Evolutionary conservation across 2,888 invertebrate species (phyloP).

Genomic region (Oxycera nigricornis): DNA sequence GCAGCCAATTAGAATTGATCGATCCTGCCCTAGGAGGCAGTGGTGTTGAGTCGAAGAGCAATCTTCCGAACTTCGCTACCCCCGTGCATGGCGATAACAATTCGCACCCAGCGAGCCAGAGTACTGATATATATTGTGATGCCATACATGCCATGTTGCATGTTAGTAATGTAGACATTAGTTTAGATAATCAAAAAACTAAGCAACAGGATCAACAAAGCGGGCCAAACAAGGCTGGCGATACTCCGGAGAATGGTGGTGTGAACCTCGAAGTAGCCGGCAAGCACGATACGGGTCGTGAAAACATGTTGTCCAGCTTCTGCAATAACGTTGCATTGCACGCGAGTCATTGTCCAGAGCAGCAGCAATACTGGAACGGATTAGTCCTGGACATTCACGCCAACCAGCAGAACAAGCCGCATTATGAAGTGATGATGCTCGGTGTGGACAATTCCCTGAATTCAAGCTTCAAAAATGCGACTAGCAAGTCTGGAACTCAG

Average conservation of each 20-base stretch:
- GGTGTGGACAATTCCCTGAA: conserved; percentile 27
- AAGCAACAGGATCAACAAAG: conserved; percentile 11
- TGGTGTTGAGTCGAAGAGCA: not conserved
- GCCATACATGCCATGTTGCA: conserved; percentile 32
- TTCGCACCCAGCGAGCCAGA: conserved; percentile 3
- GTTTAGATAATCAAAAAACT: conserved; percentile 34
- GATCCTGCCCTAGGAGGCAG: not conserved
- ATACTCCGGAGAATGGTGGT: not conserved
- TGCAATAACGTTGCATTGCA: not conserved
- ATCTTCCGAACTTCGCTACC: not conserved
- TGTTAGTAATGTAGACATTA: conserved; percentile 27
- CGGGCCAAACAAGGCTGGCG: not conserved
- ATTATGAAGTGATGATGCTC: conserved; percentile 20
- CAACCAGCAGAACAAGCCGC: not conserved
- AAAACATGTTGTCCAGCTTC: not conserved
- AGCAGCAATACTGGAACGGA: not conserved
- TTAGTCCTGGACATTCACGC: not conserved
- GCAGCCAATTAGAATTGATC: not conserved
- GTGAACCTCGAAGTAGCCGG: not conserved
- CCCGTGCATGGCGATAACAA: not conserved
- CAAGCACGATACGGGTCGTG: not conserved
- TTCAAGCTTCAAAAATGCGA: conserved; percentile 35
- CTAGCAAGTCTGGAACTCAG: conserved; percentile 51
- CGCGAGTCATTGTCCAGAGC: conserved; percentile 1
- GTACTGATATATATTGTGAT: conserved; percentile 42